Base-by-base conservation (phyloP, 2,797 vertebrate species). In the Loris lydekkerianus region DNA sequence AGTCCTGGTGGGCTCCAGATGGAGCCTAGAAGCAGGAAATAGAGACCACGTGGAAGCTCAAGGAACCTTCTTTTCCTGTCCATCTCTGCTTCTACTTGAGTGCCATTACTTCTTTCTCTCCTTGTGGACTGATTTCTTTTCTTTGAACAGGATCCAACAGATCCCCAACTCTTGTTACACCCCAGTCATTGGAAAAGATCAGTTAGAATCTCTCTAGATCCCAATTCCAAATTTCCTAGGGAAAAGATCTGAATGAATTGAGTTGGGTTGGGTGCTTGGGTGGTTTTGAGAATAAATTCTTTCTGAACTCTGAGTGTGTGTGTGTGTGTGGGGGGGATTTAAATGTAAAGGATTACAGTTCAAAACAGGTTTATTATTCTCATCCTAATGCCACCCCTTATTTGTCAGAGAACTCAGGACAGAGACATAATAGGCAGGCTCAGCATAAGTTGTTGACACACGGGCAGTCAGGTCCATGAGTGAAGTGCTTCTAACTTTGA, bases 221-320 rank as follows among this genome's bases (percentile, higher is more conserved):
- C 34, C 18, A 46, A 17, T 75, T 92, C 49, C 56, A 73, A 69
- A 63, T 40, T 3, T 17, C 27, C 34, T 56, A 31, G 40, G 76
- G 77, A 72, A 73, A 95, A 93, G 61, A 6, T 14, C n/a, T 10
- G 6, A 56, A 8, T 49, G 43, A 21, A 13, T 90, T 72, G 20
- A 67, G 17, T 40, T 89, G 65, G 69, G 25, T 56, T 85, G 56
- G 40, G 5, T 86, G 63, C 13, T 46, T 85, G 56, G 34, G 5
- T 78, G 15, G 77, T 65, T 82, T 88, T 76, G 85, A 83, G 31
- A 85, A 86, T 34, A 73, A 61, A 70, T 93, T 86, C 21, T 75
- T n/a, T 53, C 34, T 65, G 46, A 91, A 10, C 10, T 82, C 34
- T 80, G 10, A 53, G 14, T 53, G 49, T 53, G 46, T 13, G 49